Conservation (phyloP, 2,888 invertebrate genomes). For the Miltochrista miniata region DNA sequence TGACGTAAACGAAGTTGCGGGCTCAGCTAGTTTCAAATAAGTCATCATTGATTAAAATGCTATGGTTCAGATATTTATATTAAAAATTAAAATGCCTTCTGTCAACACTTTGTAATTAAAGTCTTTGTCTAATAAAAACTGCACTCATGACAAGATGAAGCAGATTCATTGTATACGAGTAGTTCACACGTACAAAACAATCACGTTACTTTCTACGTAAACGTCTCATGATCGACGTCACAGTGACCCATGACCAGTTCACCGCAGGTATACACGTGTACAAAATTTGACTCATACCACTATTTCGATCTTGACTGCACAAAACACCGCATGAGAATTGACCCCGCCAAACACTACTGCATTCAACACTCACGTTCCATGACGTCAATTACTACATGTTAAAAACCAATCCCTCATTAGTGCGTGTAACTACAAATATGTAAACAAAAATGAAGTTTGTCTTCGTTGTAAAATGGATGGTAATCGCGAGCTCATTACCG, state of each 20-base stretch:
- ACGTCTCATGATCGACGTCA: slow-evolving; percentile 33
- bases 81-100: too few relatives aligned
- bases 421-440: slow-evolving; percentile 41
- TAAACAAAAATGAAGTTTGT: slow-evolving; percentile 54
- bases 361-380: slow-evolving; percentile 39
- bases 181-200: too few relatives aligned
- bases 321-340: slow-evolving; percentile 27
- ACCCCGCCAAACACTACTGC: slow-evolving; percentile 25
- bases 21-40: too few relatives aligned
- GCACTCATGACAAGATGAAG: too few relatives aligned
- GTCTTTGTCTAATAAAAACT: too few relatives aligned
- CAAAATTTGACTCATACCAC: slow-evolving; percentile 18
- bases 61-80: background rate
- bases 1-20: too few relatives aligned
- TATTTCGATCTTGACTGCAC: slow-evolving; percentile 8
- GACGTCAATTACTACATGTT: slow-evolving; percentile 49
- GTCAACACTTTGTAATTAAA: too few relatives aligned
- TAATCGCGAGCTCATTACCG: slow-evolving; percentile 70
- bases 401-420: slow-evolving; percentile 52
- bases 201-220: slow-evolving; percentile 1
- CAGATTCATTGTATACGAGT: too few relatives aligned
- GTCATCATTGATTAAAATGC: too few relatives aligned
- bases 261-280: background rate
- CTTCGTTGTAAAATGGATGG: slow-evolving; percentile 55
- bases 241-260: slow-evolving; percentile 41